Percentiles rank a stretch among this genome's conserved stretches.
phyloP scores from a whole-genome alignment of 2,113 vertebrate species.

The Zootoca vivipara region DNA sequence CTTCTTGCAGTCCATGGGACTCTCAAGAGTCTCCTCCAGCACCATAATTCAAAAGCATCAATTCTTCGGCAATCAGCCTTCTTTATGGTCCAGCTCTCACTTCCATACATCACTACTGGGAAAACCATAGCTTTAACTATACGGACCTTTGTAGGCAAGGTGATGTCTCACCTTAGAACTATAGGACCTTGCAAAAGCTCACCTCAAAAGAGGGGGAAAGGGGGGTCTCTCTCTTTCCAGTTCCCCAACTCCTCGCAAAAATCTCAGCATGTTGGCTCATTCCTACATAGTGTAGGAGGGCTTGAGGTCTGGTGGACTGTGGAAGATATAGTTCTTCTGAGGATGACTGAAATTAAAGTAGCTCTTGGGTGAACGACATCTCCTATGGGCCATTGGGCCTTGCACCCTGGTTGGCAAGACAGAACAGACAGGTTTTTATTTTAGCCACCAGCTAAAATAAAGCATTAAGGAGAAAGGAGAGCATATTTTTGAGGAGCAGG shows the following conservation, averaged over 20 bases:
- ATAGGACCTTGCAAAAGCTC: background rate
- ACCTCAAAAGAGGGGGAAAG: background rate
- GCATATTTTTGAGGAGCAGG: too few relatives aligned
- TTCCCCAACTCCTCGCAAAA: background rate
- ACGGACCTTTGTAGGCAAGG: too few relatives aligned
- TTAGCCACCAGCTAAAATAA: background rate
- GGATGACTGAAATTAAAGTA: background rate
- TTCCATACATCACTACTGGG: too few relatives aligned
- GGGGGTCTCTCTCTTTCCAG: background rate
- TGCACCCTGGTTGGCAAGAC: background rate
- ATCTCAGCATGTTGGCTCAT: background rate
- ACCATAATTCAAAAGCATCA: too few relatives aligned
- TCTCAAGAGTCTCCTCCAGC: too few relatives aligned
- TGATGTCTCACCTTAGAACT: background rate
- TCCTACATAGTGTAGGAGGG: background rate
- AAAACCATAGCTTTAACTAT: too few relatives aligned
- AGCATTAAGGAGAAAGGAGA: background rate
- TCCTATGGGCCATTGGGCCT: background rate
- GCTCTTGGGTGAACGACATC: background rate
- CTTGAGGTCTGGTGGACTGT: background rate
- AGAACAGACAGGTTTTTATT: background rate
- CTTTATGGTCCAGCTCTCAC: too few relatives aligned
- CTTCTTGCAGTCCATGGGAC: too few relatives aligned
- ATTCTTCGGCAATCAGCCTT: too few relatives aligned
- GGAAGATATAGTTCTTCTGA: background rate